phyloP scores from a whole-genome alignment of 2,888 invertebrate species.

The Himalopsyche kuldschensis region DNA sequence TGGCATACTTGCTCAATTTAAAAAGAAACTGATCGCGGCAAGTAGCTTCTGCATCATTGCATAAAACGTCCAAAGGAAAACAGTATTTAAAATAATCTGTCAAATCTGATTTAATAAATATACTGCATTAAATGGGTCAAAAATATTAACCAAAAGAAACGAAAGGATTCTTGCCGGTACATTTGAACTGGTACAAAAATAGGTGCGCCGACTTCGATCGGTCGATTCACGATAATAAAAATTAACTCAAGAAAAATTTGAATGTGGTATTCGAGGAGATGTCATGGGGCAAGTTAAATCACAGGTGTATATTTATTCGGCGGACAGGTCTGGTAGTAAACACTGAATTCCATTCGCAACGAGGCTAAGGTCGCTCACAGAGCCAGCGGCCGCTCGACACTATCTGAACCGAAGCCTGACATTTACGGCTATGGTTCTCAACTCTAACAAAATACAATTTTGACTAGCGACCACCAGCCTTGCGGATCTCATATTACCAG shows the following conservation, averaged over 20 bases:
- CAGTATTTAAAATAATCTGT: too few species aligned
- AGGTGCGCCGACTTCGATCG: background rate
- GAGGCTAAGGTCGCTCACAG: slow-evolving; percentile 29
- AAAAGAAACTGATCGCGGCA: too few species aligned
- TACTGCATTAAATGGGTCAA: background rate
- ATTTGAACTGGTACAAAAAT: background rate
- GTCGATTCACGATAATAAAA: background rate
- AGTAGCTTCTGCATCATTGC: too few species aligned
- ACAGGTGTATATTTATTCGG: slow-evolving; percentile 24
- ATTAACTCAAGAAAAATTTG: background rate
- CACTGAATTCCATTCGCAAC: slow-evolving; percentile 25
- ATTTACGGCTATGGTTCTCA: background rate
- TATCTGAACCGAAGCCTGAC: background rate
- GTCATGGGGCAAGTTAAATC: slow-evolving; percentile 14
- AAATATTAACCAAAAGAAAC: background rate
- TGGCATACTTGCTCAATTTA: too few species aligned
- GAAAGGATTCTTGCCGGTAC: too few species aligned
- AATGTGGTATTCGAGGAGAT: background rate
- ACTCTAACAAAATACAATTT: background rate
- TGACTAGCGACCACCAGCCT: too few species aligned
- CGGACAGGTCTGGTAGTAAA: slow-evolving; percentile 12
- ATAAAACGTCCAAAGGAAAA: too few species aligned
- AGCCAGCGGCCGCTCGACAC: slow-evolving; percentile 1
- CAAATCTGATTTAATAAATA: too few species aligned
- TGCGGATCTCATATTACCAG: too few species aligned